These are phyloP conservation scores for Schizothorax lantsangensis DNA, from an alignment of 2,797 vertebrate species.

Conservation along the genomic window DNA sequence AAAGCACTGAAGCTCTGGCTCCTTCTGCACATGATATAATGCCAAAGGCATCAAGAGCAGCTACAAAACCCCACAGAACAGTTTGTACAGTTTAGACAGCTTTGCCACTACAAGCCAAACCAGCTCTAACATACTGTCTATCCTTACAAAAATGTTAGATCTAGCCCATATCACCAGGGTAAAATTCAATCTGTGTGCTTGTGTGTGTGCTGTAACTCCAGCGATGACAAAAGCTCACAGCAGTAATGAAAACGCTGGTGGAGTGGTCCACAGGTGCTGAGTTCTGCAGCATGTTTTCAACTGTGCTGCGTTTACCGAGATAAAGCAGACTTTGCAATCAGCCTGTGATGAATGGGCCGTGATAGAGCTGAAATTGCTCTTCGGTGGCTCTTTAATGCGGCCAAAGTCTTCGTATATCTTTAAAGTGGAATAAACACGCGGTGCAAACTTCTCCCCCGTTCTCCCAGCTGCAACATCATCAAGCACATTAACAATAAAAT, in stretches of 20 bases:
- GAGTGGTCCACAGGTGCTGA: slow-evolving; percentile 64
- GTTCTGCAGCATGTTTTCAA: slow-evolving; percentile 67
- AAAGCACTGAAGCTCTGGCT: neutral
- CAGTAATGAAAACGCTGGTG: slow-evolving; percentile 47
- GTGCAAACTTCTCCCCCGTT: slow-evolving; percentile 58
- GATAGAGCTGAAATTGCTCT: slow-evolving; percentile 78
- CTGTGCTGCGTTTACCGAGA: slow-evolving; percentile 63
- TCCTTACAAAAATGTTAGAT: slow-evolving; percentile 36
- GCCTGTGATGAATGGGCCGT: slow-evolving; percentile 77
- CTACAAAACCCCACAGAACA: slow-evolving; percentile 25
- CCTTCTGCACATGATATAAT: slow-evolving; percentile 41
- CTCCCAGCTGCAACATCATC: slow-evolving; percentile 65
- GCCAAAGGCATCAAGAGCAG: slow-evolving; percentile 36
- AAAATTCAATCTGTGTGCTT: slow-evolving; percentile 50
- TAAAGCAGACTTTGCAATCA: slow-evolving; percentile 77
- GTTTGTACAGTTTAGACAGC: slow-evolving; percentile 39
- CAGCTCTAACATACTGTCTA: slow-evolving; percentile 31
- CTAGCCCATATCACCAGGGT: slow-evolving; percentile 27
- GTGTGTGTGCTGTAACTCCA: slow-evolving; percentile 41
- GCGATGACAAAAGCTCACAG: slow-evolving; percentile 47
- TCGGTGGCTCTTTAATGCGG: slow-evolving; percentile 73
- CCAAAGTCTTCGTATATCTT: slow-evolving; percentile 72
- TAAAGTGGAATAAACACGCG: slow-evolving; percentile 74
- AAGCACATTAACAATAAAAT: slow-evolving; percentile 67
- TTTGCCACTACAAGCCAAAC: slow-evolving; percentile 17